phyloP scores from a whole-genome alignment of 2,888 invertebrate species.

The Lampropteryx suffumata region DNA sequence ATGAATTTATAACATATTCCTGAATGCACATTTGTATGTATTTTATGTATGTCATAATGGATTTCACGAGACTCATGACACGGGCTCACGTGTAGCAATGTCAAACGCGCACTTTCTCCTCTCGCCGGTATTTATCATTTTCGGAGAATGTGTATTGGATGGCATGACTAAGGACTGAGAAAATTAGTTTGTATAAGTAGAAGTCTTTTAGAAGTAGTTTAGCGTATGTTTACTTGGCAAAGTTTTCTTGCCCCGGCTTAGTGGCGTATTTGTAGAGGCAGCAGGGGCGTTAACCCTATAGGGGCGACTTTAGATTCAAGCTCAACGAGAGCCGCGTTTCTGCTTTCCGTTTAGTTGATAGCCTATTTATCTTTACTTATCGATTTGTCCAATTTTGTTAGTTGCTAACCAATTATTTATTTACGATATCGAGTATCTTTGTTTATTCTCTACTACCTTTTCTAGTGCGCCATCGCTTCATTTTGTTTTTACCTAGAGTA shows the following conservation, averaged over 20 bases:
- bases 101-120: conserved; percentile 60
- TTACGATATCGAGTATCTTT: no score
- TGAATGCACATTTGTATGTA: conserved; percentile 26
- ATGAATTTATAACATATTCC: conserved; percentile 9
- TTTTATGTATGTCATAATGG: conserved; percentile 46
- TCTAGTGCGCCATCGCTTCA: no score
- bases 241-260: conserved; percentile 54
- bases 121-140: conserved; percentile 38
- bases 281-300: conserved; percentile 46
- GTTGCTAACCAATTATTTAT: no score
- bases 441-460: no score
- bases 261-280: conserved; percentile 53
- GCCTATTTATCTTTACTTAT: conserved; percentile 10
- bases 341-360: conserved; percentile 46
- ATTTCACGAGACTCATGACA: conserved; percentile 44
- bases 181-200: conserved; percentile 29
- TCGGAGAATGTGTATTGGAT: conserved; percentile 28
- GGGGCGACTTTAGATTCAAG: conserved; percentile 40
- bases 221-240: conserved; percentile 49
- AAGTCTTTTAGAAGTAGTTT: conserved; percentile 43
- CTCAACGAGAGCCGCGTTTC: conserved; percentile 45
- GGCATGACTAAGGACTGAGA: conserved; percentile 17
- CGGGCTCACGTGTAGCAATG: conserved; percentile 48
- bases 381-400: no score
- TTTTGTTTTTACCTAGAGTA: no score